These are phyloP conservation scores for Palythoa grandiflora DNA, from an alignment of 92 coral and sea anemone genomes.

Conservation along the genomic window DNA sequence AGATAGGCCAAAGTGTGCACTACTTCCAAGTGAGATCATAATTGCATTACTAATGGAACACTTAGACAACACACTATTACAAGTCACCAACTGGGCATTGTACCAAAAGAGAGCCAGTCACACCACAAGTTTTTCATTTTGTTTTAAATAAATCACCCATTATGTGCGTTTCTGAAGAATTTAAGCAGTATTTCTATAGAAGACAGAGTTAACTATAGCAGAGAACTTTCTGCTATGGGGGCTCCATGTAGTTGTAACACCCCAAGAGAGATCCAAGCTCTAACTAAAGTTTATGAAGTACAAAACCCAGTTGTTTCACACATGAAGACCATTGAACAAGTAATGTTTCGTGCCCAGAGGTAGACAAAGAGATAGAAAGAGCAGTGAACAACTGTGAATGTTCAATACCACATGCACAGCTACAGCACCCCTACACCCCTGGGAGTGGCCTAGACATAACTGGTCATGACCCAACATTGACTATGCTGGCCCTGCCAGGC, in stretches of 20 bases:
- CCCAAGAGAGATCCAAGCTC: slow-evolving; percentile 19
- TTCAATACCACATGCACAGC: slow-evolving; percentile 70
- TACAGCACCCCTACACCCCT: slow-evolving; percentile 50
- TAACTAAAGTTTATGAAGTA: slow-evolving; percentile 59
- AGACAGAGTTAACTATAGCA: slow-evolving; percentile 59
- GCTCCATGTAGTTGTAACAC: slow-evolving; percentile 32
- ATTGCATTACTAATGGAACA: slow-evolving; percentile 66
- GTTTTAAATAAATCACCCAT: slow-evolving; percentile 59
- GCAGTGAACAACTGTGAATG: slow-evolving; percentile 54
- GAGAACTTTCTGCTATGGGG: slow-evolving; percentile 51
- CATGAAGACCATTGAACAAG: slow-evolving; percentile 64
- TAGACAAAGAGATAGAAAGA: slow-evolving; percentile 65
- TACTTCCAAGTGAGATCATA: slow-evolving; percentile 57
- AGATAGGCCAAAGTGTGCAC: slow-evolving; percentile 48
- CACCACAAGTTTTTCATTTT: background rate
- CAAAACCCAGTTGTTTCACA: slow-evolving; percentile 69
- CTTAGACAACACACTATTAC: slow-evolving; percentile 59
- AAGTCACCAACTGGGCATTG: too few relatives aligned
- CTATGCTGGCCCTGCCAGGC: slow-evolving; percentile 55
- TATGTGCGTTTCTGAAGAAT: slow-evolving; percentile 16
- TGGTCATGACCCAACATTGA: slow-evolving; percentile 66
- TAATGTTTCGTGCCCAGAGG: slow-evolving; percentile 69
- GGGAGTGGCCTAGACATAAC: slow-evolving; percentile 62
- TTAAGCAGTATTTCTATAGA: slow-evolving; percentile 41
- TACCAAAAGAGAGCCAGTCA: slow-evolving; percentile 5